These are phyloP conservation scores for Acropora yongei DNA, from an alignment of 64 coral and sea anemone species.

Conservation along the genomic window DNA sequence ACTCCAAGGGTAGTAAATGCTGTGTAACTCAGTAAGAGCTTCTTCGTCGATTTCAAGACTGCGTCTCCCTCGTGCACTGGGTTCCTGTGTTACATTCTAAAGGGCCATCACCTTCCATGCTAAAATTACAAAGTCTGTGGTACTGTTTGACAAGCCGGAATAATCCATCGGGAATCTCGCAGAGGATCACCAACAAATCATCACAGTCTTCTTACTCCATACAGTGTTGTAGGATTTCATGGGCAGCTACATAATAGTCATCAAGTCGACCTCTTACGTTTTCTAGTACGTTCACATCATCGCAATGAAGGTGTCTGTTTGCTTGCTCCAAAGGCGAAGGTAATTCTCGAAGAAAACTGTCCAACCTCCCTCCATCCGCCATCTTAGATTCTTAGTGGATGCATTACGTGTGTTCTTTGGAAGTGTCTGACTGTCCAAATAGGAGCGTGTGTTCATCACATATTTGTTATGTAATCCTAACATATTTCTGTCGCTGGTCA, in stretches of 20 bases:
- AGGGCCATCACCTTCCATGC: slow-evolving; percentile 28
- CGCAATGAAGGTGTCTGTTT: slow-evolving; percentile 49
- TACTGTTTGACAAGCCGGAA: slow-evolving; percentile 54
- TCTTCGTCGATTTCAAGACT: slow-evolving; percentile 28
- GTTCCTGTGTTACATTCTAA: slow-evolving; percentile 29
- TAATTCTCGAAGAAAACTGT: slow-evolving; percentile 43
- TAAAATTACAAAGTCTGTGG: slow-evolving; percentile 50
- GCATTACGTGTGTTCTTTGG: background rate
- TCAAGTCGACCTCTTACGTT: slow-evolving; percentile 46
- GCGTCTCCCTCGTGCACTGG: slow-evolving; percentile 47
- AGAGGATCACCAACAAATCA: slow-evolving; percentile 29
- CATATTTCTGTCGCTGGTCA: background rate
- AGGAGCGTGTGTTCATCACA: slow-evolving; percentile 11
- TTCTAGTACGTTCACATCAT: slow-evolving; percentile 50
- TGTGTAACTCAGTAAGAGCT: slow-evolving; percentile 48
- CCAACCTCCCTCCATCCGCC: background rate
- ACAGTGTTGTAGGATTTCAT: slow-evolving; percentile 45
- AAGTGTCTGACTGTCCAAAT: background rate
- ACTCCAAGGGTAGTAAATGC: slow-evolving; percentile 43
- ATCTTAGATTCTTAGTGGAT: background rate
- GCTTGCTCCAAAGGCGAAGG: slow-evolving; percentile 29
- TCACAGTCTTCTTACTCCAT: slow-evolving; percentile 51
- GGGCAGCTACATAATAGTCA: slow-evolving; percentile 37
- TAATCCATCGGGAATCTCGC: slow-evolving; percentile 54
- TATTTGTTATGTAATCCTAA: background rate